Percentiles rank a stretch among this genome's conserved stretches.
Evolutionary conservation across 2,797 vertebrate genomes (phyloP).

Genomic region (Epinephelus malabaricus): DNA sequence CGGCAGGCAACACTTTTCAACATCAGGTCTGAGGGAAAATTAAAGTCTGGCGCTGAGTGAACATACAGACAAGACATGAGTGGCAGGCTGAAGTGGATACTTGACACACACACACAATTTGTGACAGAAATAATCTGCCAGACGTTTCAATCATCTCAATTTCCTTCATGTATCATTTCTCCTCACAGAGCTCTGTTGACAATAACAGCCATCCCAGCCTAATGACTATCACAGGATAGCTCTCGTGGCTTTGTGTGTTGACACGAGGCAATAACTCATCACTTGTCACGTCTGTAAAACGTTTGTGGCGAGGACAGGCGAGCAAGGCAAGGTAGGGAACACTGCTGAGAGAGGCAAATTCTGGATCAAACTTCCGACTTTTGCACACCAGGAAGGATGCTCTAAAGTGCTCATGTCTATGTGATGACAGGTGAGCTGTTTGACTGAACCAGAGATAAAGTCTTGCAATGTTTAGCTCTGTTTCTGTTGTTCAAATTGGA

Average conservation of each 20-base stretch:
- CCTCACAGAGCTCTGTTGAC: constrained; percentile 37
- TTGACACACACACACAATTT: constrained; percentile 47
- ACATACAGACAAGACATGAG: constrained; percentile 34
- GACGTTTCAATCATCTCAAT: constrained; percentile 70
- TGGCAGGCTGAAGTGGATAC: constrained; percentile 62
- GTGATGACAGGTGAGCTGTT: neutral
- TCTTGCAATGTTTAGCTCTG: neutral
- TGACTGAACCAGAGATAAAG: neutral
- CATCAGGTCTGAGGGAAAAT: constrained; percentile 35
- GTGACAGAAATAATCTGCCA: constrained; percentile 65
- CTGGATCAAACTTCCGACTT: constrained; percentile 15
- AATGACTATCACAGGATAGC: constrained; percentile 51
- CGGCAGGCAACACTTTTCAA: constrained; percentile 31
- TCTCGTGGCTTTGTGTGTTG: constrained; percentile 46
- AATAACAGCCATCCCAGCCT: constrained; percentile 43
- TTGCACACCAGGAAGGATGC: neutral
- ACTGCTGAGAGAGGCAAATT: constrained; percentile 23
- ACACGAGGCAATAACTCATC: constrained; percentile 55
- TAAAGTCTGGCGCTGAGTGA: constrained; percentile 6
- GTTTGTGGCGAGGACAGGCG: neutral
- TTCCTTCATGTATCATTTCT: constrained; percentile 34
- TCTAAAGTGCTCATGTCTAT: neutral
- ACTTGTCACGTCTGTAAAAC: constrained; percentile 43
- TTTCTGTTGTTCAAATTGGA: neutral
- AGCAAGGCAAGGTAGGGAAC: neutral